Base-by-base conservation (phyloP, 2,888 invertebrate genomes). In the Rhingia campestris region DNA sequence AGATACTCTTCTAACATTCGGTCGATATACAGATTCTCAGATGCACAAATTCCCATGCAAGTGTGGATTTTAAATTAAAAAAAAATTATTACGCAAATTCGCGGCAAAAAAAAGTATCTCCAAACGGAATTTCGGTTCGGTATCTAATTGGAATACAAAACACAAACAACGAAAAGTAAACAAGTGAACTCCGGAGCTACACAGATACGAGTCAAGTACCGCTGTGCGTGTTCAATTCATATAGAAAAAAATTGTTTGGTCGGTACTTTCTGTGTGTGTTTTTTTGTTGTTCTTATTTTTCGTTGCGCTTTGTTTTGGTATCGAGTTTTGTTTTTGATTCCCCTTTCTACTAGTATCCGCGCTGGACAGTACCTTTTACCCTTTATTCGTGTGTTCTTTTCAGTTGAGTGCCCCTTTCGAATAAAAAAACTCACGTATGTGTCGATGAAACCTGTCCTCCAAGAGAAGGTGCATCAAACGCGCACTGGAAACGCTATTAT, bases 351-450 rank as follows among this genome's bases (percentile, higher is more conserved):
- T 70, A 53, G 72, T 49, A 49, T 45, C 30, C 47, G 33, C 7
- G 30, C 58, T 75, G 77, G 72, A 67, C 75, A 70, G 51, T 66
- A 47, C 74, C 80, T 56, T 53, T 41, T 22, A 22, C 22, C 22
- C 22, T 22, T 22, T 22, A 59, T 75, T 37, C 69, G 49, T 58
- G 56, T 66, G 32, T 58, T 56, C 49, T 67, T 41, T 66, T 49
- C 81, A 82, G 81, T 82, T 82, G 81, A 82, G 77, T 82, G 81
- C 72, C 67, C 77, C 43, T 75, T 61, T 77, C 12, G 61, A 61
- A 39, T 32, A 4, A 4, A 72, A 47, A 39, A 67, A 79, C 61
- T 80, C 66, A 64, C 66, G 61, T 67, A 54, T 61, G 76, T 47
- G 45, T 66, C 59, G 64, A 66, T 81, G 56, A 54, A 76, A 76